phyloP scores from a whole-genome alignment of 2,113 vertebrate species.

The Mesembrinibis cayennensis region DNA sequence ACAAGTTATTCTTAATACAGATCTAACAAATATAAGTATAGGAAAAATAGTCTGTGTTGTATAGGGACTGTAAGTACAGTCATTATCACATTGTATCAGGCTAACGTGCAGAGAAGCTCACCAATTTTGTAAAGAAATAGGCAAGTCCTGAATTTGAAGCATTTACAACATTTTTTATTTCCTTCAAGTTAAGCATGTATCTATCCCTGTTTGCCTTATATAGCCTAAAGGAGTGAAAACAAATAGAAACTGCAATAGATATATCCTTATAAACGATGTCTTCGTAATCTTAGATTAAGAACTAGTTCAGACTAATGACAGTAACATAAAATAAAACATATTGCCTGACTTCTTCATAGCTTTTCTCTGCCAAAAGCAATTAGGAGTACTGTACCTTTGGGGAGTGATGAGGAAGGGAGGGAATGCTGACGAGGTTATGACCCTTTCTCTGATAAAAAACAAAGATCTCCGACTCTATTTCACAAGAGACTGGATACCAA shows the following conservation, averaged over 20 bases:
- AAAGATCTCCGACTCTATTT: background rate
- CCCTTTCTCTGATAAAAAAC: background rate
- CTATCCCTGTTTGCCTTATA: background rate
- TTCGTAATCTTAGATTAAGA: constrained; percentile 7
- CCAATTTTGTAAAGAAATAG: background rate
- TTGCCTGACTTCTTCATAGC: constrained; percentile 33
- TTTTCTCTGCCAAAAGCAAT: constrained; percentile 56
- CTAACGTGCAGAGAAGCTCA: background rate
- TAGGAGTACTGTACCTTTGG: constrained; percentile 22
- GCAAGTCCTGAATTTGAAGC: background rate
- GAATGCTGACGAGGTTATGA: constrained; percentile 13
- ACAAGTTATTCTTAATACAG: rapidly evolving
- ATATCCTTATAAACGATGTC: background rate
- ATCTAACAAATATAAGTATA: background rate
- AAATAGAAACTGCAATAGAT: background rate
- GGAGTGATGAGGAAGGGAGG: constrained; percentile 39
- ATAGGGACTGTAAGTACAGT: background rate
- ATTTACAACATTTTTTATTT: background rate
- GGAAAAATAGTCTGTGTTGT: background rate
- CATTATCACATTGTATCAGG: background rate
- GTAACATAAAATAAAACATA: constrained; percentile 18
- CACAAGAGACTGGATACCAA: background rate
- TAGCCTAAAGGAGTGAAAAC: background rate
- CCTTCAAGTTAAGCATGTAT: background rate
- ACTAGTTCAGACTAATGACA: constrained; percentile 27